Evolutionary conservation across 1,140 invertebrate species (phyloP).

Genomic region (Sesamia nonagrioides): DNA sequence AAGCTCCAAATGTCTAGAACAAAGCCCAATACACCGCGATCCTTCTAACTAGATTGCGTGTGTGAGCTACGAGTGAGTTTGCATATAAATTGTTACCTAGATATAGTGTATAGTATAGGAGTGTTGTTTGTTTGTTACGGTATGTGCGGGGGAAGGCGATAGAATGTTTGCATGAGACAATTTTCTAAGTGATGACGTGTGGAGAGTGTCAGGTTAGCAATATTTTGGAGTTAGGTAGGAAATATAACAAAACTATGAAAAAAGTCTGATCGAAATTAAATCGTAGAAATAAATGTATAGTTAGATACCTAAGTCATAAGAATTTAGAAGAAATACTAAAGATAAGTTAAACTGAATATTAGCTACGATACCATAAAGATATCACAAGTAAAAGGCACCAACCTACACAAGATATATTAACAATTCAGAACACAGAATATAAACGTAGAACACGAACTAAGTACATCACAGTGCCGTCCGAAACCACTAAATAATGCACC

Average conservation of each 20-base stretch:
- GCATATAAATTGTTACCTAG: constrained; percentile 41
- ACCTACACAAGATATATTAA: background rate
- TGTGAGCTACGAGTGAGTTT: constrained; percentile 27
- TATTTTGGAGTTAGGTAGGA: background rate
- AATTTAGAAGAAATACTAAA: too few relatives aligned
- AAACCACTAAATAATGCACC: constrained; percentile 45
- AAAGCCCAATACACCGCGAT: background rate
- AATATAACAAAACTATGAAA: too few relatives aligned
- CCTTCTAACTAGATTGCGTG: constrained; percentile 35
- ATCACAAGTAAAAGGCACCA: background rate
- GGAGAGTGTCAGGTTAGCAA: background rate
- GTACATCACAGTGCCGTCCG: constrained; percentile 6
- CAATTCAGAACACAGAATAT: constrained; percentile 16
- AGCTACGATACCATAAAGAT: background rate
- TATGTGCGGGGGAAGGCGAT: background rate
- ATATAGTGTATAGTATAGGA: background rate
- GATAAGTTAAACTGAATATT: background rate
- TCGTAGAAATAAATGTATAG: too few relatives aligned
- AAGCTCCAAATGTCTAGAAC: background rate
- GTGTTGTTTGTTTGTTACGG: constrained; percentile 37
- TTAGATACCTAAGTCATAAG: too few relatives aligned
- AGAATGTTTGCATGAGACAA: constrained; percentile 42
- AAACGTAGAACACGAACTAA: background rate
- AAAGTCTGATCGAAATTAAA: too few relatives aligned
- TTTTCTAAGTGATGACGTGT: constrained; percentile 41